A percentile compares a stretch with the other conserved stretches of the same genome.
Conservation (phyloP, 2,113 vertebrate species). For the Geococcyx californianus region DNA sequence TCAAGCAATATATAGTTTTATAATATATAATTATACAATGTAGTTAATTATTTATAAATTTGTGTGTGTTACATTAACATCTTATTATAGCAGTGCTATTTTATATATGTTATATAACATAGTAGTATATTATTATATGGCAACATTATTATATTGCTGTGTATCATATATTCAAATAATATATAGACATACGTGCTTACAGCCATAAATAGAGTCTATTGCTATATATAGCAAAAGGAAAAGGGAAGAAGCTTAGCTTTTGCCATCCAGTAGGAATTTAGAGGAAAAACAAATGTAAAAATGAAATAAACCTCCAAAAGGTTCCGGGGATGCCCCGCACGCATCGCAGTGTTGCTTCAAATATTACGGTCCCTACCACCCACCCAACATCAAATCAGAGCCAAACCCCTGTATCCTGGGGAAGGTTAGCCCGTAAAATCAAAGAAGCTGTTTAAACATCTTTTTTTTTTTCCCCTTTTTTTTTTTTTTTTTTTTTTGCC, state of each 20-base stretch:
- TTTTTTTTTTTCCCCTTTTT: conserved; percentile 49
- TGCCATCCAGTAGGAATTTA: not conserved
- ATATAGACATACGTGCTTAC: not conserved
- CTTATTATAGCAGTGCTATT: too few species aligned
- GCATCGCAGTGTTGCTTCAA: accelerated
- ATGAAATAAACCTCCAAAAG: not conserved
- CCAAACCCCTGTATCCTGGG: not conserved
- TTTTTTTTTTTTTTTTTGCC: not conserved
- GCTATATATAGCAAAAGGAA: not conserved
- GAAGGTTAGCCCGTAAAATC: conserved; percentile 53
- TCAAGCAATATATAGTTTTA: not conserved
- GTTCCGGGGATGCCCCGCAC: not conserved
- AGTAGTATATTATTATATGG: not conserved
- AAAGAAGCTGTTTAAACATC: conserved; percentile 73
- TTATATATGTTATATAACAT: too few species aligned
- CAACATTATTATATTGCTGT: accelerated
- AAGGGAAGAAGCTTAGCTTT: not conserved
- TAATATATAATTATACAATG: accelerated
- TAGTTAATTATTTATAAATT: not conserved
- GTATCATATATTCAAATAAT: accelerated
- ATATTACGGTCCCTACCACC: accelerated
- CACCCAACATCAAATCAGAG: accelerated
- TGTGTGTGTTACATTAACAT: too few species aligned
- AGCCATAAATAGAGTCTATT: not conserved
- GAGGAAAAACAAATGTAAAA: accelerated